phyloP scores from a whole-genome alignment of 2,113 vertebrate genomes.

The Ameiurus melas region DNA sequence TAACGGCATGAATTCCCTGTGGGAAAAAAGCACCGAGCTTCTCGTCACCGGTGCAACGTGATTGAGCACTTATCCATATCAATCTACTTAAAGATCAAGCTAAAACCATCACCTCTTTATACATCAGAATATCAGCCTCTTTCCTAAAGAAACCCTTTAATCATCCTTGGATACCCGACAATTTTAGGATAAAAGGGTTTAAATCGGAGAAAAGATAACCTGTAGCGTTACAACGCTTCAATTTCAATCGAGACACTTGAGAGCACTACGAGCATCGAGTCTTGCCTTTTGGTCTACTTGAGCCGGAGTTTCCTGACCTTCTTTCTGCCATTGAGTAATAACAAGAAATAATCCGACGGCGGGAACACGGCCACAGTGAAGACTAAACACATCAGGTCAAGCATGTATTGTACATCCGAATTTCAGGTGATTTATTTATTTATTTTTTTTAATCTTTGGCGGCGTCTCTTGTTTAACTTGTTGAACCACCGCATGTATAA shows the following conservation, averaged over 20 bases:
- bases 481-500: neutral
- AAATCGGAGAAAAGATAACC: neutral
- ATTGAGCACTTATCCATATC: neutral
- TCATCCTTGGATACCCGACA: neutral
- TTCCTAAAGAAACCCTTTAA: neutral
- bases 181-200: neutral
- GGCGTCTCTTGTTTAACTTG: neutral
- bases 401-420: neutral
- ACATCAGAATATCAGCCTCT: neutral
- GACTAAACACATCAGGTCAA: neutral
- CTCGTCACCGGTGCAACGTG: neutral
- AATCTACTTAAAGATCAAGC: neutral
- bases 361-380: neutral
- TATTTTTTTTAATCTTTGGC: neutral
- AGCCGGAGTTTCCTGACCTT: neutral
- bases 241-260: neutral
- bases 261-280: neutral
- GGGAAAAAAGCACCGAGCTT: neutral
- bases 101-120: neutral
- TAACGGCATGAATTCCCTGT: neutral
- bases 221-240: neutral
- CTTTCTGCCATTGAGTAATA: neutral
- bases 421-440: neutral
- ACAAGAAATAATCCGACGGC: neutral
- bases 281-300: neutral